Evolutionary conservation across 2,888 invertebrate species (phyloP).

Genomic region (Andrena trimmerana): DNA sequence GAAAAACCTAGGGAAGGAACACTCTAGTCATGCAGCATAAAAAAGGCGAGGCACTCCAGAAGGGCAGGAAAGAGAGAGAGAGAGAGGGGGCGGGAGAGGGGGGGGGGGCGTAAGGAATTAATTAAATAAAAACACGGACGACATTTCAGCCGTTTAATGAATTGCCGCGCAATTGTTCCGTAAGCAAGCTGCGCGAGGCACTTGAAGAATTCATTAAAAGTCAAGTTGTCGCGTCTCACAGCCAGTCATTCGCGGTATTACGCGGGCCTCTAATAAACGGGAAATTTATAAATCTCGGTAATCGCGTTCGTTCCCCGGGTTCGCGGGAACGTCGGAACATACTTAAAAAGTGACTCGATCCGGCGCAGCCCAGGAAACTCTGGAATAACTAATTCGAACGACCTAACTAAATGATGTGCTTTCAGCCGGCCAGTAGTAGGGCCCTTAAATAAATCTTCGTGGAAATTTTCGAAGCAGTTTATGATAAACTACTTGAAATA

Average conservation of each 20-base stretch:
- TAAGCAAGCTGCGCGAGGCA: constrained; percentile 16
- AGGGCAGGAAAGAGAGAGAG: neutral
- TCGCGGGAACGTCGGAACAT: neutral
- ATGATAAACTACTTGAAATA: neutral
- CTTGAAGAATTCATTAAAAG: constrained; percentile 60
- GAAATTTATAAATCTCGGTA: constrained; percentile 44
- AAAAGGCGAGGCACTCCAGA: constrained; percentile 39
- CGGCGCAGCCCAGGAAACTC: constrained; percentile 2
- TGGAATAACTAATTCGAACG: constrained; percentile 23
- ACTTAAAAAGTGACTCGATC: constrained; percentile 7
- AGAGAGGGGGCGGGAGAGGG: neutral
- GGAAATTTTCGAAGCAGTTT: constrained; percentile 13
- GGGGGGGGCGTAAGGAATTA: constrained; percentile 33
- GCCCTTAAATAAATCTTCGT: constrained; percentile 18
- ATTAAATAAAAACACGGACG: constrained; percentile 57
- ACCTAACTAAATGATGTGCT: constrained; percentile 19
- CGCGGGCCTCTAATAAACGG: constrained; percentile 30
- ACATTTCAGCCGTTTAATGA: constrained; percentile 56
- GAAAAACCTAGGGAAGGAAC: constrained; percentile 33
- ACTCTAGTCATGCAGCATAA: constrained; percentile 39
- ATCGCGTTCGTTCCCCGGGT: constrained; percentile 17
- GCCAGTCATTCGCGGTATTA: constrained; percentile 29
- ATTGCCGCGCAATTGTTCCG: constrained; percentile 60
- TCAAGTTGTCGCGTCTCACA: constrained; percentile 14
- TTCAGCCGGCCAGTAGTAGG: neutral